These are phyloP conservation scores for Tyria jacobaeae DNA, from an alignment of 2,888 invertebrate species.

Conservation along the genomic window DNA sequence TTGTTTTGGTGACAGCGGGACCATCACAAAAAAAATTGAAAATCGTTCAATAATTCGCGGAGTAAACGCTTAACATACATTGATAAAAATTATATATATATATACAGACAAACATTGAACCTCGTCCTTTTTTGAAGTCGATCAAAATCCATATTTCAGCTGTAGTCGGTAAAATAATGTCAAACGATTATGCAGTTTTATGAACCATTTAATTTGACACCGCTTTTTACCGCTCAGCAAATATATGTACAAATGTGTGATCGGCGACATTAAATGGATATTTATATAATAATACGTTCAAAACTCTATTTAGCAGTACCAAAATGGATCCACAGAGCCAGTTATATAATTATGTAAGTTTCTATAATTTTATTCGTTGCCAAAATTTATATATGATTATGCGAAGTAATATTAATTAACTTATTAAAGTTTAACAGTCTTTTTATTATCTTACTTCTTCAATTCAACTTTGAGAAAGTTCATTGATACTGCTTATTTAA, in stretches of 20 bases:
- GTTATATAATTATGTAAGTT: slow-evolving; percentile 54
- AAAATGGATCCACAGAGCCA: slow-evolving; percentile 49
- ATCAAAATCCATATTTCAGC: too few species aligned
- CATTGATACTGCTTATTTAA: too few species aligned
- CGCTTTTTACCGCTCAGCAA: neutral
- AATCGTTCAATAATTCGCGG: too few species aligned
- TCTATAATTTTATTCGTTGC: neutral
- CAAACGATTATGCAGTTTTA: neutral
- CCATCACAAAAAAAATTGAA: too few species aligned
- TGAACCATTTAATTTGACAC: neutral
- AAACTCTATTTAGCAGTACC: neutral
- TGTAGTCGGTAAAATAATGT: neutral
- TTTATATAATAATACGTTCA: slow-evolving; percentile 4
- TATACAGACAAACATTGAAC: neutral
- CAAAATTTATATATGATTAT: neutral
- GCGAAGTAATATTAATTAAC: too few species aligned
- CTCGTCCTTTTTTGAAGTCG: neutral
- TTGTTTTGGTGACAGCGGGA: too few species aligned
- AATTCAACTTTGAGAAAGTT: too few species aligned
- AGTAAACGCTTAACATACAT: too few species aligned
- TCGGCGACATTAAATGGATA: neutral
- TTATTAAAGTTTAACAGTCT: too few species aligned
- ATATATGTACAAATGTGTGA: neutral
- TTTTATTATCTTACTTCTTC: too few species aligned
- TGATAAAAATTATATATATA: too few species aligned